Conservation (phyloP, 2,888 invertebrate genomes). For the Leptopterna dolabrata region DNA sequence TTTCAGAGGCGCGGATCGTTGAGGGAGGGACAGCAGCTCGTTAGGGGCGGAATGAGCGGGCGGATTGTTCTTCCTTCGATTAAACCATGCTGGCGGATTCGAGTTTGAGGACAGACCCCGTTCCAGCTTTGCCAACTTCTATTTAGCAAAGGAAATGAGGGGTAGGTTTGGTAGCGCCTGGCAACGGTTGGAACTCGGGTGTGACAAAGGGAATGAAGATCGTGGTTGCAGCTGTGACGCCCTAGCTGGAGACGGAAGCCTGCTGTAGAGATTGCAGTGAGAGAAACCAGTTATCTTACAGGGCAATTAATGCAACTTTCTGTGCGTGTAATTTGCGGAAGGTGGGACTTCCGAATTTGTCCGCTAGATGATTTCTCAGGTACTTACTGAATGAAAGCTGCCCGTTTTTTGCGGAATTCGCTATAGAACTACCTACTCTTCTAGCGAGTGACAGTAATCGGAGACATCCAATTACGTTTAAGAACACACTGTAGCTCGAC, state of each 20-base stretch:
- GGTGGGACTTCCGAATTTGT: too few species aligned
- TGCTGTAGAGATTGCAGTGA: neutral
- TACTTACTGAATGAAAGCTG: too few species aligned
- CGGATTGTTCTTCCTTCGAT: neutral
- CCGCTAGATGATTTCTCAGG: too few species aligned
- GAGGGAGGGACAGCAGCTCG: neutral
- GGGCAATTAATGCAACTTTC: too few species aligned
- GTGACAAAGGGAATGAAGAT: neutral
- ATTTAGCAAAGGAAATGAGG: neutral
- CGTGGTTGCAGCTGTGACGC: neutral
- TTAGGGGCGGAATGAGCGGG: conserved; percentile 3
- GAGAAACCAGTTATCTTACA: neutral
- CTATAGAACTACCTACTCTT: too few species aligned
- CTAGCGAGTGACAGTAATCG: too few species aligned
- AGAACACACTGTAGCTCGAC: too few species aligned
- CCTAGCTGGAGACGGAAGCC: neutral
- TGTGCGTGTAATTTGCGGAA: neutral
- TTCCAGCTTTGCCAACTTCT: neutral
- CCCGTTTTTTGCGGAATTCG: too few species aligned
- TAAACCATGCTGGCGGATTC: neutral
- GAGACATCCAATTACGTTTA: too few species aligned
- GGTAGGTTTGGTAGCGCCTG: neutral
- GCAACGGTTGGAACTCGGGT: neutral
- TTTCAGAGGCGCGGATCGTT: conserved; percentile 7
- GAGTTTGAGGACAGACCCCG: neutral